Base-by-base conservation (phyloP, 2,113 vertebrate genomes). In the Myrmecophaga tridactyla region DNA sequence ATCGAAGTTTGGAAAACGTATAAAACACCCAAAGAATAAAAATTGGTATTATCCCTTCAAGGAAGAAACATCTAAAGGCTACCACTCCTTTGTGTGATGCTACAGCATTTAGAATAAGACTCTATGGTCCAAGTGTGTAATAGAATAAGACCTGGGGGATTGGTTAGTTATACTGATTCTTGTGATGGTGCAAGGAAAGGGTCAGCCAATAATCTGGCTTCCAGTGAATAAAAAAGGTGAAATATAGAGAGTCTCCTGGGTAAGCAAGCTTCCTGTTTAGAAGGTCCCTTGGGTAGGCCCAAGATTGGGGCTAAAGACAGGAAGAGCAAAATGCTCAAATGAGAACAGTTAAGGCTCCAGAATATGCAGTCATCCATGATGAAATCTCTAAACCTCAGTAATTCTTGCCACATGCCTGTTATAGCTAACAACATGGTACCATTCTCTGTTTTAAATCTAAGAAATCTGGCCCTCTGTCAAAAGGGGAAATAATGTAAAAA, bases 41-140 rank as follows among this genome's bases (percentile, higher is more conserved):
- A 87, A 94, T 21, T 65, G 58, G 69, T 87, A 78, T 51, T 36
- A 43, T 73, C 11, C 65, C 53, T 93, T 85, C 29, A 56, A n/a
- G 56, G 21, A 31, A n/a, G 62, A 84, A 77, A 70, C 21, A 58
- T 21, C 60, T 75, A 58, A 95, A 86, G n/a, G 46, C 13, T 39
- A 73, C 3, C 43, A 67, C 82, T 92, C 31, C 34, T 94, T 92
- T 85, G 12, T 85, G 41, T 60, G 77, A 36, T 94, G 9, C 27
- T 31, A 94, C 34, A 31, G 56, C 31, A 62, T 43, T 77, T 90
- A 84, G 36, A 73, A 76, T 83, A 86, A 90, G 34, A 73, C 58
- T 88, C 67, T 69, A 83, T 69, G 41, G 39, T n/a, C 65, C 87
- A 90, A 83, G n/a, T 87, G 89, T 10, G 41, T 63, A 89, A 91